phyloP scores from a whole-genome alignment of 2,888 invertebrate species.

The Fragum whitleyi region DNA sequence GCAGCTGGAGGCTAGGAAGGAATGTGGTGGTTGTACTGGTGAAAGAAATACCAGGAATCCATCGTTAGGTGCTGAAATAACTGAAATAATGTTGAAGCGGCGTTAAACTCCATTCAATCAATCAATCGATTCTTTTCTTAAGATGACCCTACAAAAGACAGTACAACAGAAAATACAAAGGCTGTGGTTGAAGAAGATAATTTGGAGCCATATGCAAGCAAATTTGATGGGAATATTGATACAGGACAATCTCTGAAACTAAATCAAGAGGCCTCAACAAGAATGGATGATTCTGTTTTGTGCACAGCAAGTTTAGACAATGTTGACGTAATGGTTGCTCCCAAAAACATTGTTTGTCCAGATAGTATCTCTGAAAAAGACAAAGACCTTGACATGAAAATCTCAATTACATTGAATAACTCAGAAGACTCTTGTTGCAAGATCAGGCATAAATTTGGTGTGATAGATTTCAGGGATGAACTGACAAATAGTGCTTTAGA shows the following conservation, averaged over 20 bases:
- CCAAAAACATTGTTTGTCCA: neutral
- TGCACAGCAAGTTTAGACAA: too few relatives aligned
- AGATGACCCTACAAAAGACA: too few relatives aligned
- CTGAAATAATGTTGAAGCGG: too few relatives aligned
- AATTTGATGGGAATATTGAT: neutral
- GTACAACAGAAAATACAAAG: too few relatives aligned
- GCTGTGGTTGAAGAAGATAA: neutral
- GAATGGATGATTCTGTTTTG: neutral
- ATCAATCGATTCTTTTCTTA: too few relatives aligned
- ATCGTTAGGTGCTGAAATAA: too few relatives aligned
- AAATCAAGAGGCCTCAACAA: neutral
- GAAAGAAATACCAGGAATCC: too few relatives aligned
- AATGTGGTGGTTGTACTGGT: too few relatives aligned
- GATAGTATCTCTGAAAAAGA: neutral
- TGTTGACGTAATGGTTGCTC: too few relatives aligned
- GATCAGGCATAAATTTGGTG: neutral
- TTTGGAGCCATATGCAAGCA: neutral
- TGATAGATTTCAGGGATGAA: neutral
- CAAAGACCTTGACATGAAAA: neutral
- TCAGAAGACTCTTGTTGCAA: neutral
- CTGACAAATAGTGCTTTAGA: neutral
- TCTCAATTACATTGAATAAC: neutral
- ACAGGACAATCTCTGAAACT: neutral
- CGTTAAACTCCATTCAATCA: too few relatives aligned
- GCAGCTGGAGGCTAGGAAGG: too few relatives aligned